phyloP scores from a whole-genome alignment of 2,797 vertebrate species.

The Eulemur mongoz region DNA sequence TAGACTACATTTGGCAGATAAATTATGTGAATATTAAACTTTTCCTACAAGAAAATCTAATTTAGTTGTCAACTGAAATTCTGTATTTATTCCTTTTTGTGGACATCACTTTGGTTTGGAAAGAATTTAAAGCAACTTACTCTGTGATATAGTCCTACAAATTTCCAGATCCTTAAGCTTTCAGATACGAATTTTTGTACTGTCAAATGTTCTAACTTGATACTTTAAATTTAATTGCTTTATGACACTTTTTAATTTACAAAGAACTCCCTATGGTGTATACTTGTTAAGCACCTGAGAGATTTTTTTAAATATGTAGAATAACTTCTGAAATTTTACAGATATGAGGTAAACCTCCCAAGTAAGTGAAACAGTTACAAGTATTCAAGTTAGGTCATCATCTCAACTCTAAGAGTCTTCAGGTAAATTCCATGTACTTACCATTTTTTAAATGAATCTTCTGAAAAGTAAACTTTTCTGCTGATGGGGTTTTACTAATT shows the following conservation, averaged over 20 bases:
- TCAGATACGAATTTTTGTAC: background rate
- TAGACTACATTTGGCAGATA: background rate
- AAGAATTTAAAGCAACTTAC: slow-evolving; percentile 20
- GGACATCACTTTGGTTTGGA: background rate
- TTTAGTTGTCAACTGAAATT: slow-evolving; percentile 23
- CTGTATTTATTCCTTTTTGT: background rate
- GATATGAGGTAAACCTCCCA: background rate
- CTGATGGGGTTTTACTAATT: background rate
- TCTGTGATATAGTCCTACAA: background rate
- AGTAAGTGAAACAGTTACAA: background rate
- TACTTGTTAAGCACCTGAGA: background rate
- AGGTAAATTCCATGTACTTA: background rate
- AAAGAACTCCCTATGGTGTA: background rate
- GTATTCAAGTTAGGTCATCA: background rate
- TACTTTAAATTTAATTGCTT: background rate
- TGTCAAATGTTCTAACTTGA: background rate
- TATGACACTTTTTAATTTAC: background rate
- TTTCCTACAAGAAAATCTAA: slow-evolving; percentile 16
- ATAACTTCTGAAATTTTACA: background rate
- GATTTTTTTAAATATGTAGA: background rate
- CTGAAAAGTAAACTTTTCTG: background rate
- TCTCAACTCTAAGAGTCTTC: background rate
- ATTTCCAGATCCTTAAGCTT: background rate
- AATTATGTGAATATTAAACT: slow-evolving; percentile 7
- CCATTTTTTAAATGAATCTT: background rate